Percentiles rank a stretch among this genome's conserved stretches.
phyloP scores from a whole-genome alignment of 2,113 vertebrate genomes.

The Rattus rattus region DNA sequence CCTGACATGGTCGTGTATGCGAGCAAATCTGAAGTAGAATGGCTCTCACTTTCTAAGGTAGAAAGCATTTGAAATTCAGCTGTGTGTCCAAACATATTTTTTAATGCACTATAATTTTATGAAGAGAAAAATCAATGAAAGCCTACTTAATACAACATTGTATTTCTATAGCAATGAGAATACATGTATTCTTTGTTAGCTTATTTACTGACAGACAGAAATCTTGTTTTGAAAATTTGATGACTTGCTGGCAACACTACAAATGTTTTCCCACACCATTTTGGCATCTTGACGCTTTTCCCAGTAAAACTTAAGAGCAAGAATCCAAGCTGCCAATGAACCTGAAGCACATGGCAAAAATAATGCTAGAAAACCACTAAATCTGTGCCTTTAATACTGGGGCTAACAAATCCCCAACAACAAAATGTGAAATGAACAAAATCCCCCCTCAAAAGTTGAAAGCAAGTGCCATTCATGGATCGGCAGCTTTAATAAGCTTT shows the following conservation, averaged over 20 bases:
- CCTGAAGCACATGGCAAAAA: background rate
- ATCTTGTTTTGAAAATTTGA: background rate
- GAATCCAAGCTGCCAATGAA: background rate
- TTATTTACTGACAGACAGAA: background rate
- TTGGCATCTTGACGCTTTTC: background rate
- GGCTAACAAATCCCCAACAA: background rate
- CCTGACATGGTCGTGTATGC: background rate
- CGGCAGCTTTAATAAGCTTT: background rate
- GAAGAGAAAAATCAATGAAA: background rate
- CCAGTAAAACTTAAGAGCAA: background rate
- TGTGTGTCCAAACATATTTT: background rate
- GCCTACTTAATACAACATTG: background rate
- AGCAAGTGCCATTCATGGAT: background rate
- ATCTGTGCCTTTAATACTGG: background rate
- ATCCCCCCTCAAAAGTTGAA: background rate
- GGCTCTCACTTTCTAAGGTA: background rate
- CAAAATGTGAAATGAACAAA: background rate
- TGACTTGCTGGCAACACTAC: background rate
- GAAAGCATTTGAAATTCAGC: background rate
- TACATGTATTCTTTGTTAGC: background rate
- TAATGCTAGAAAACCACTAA: background rate
- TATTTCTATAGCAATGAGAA: background rate
- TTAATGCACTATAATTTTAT: background rate
- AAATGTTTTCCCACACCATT: background rate
- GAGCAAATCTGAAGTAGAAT: background rate